Base-by-base conservation (phyloP, 2,113 vertebrate genomes). In the Bubalus kerabau region DNA sequence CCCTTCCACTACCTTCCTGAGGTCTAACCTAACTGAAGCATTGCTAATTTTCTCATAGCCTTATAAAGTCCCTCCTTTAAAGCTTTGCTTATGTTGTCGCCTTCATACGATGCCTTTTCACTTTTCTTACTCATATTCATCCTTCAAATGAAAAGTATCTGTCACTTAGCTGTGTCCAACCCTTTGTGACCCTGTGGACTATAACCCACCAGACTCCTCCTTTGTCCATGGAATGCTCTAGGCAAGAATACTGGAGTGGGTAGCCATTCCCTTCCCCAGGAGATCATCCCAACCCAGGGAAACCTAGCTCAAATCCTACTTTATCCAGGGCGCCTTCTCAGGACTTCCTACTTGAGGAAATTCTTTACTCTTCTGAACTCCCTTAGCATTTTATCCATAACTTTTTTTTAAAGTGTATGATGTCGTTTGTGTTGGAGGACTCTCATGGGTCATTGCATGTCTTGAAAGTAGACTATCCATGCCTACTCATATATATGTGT, bases 1-100 rank as follows among this genome's bases (percentile, higher is more conserved):
- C 12, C 30, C 9, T 16, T 67, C 3, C 9, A 2, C 3, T 5
- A 3, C 15, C 17, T 64, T 56, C 0, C 12, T 46, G 15, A 43
- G 10, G 23, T 43, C 7, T 57, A 28, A 32, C 16, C 46, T 83
- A 62, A 87, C n/a, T 2, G 13, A 87, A 91, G 14, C 56, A 78
- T 36, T 52, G 54, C 76, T 87, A 67, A 32, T 32, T 86, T 93
- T 92, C 36, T 87, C 19, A 8, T 87, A 89, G 50, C 14, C 28
- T 13, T 32, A n/a, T 26, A 19, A 19, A 80, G 48, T 46, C 9
- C 21, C 13, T 4, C 36, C 13, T 59, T 90, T 4, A 32, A 14
- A 28, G 82, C 30, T 92, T 84, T n/a, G 13, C 21, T 60, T 9
- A 4, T 13, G 4, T 32, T 7, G 40, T 59, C 40, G 21, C 30